Base-by-base conservation (phyloP, 2,797 vertebrate species). In the Pterois miles region DNA sequence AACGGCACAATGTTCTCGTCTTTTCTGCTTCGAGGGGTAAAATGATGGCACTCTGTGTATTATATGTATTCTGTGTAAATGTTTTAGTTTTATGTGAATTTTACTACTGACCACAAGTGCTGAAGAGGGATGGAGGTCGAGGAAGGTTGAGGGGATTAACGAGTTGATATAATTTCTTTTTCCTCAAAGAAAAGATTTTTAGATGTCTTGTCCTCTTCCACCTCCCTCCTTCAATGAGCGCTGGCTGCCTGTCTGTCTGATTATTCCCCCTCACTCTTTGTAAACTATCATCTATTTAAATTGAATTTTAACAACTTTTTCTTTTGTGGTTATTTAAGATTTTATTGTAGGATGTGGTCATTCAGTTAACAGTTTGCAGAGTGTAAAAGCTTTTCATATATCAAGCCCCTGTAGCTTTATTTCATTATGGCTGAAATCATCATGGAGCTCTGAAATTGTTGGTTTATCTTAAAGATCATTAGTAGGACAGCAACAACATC, bases 81-180 rank as follows among this genome's bases (percentile, higher is more conserved):
- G 66, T 85, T 77, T 34, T 80, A 59, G 31, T 27, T 86, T 54
- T 80, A 82, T 8, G 53, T 87, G 84, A 87, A 72, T 77, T 88
- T 85, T 90, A 92, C 91, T 93, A 93, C 92, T 93, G 92, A 93
- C 84, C 86, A 85, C 84, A 81, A 75, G 82, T 85, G 87, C 83
- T 86, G 62, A n/a, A 65, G 83, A 80, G 70, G 33, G 83, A 69
- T 8, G 29, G 80, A 80, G 73, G 74, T 60, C 29, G 18, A 63
- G 56, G 22, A 43, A 1, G 10, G 66, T 10, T 6, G 23, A 66
- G 27, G 22, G 31, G 38, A 13, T 16, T 27, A 7, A 46, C 4
- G 0, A 25, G 25, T 63, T 62, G 16, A 62, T 22, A 23, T 16
- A 18, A 59, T 69, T 56, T 71, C 29, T 73, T 73, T 59, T 20